phyloP scores from a whole-genome alignment of 2,113 vertebrate species.

The Nycticryphes semicollaris region DNA sequence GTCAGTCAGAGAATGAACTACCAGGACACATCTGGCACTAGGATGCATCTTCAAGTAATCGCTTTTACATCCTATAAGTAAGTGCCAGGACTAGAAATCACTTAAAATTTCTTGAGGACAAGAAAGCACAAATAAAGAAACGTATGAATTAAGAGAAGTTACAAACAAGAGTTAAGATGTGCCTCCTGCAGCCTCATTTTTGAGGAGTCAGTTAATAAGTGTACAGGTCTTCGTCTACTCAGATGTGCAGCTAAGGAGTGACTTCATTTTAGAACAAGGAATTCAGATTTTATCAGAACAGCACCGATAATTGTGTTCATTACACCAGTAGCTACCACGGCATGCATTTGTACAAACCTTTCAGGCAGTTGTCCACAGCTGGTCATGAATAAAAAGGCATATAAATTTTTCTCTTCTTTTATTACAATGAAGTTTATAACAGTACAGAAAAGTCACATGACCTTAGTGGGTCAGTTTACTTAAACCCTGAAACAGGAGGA shows the following conservation, averaged over 20 bases:
- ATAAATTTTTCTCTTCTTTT: conserved; percentile 93
- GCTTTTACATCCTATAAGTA: conserved; percentile 9
- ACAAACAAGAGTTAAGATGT: conserved; percentile 11
- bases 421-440: conserved; percentile 97
- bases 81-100: conserved; percentile 14
- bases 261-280: conserved; percentile 59
- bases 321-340: conserved; percentile 69
- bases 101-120: conserved; percentile 39
- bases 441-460: conserved; percentile 94
- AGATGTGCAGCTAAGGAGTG: conserved; percentile 65
- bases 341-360: conserved; percentile 91
- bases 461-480: conserved; percentile 82
- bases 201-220: conserved; percentile 67
- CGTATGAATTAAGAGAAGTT: neutral
- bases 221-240: conserved; percentile 72
- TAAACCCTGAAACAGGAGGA: conserved; percentile 88
- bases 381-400: conserved; percentile 91
- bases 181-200: conserved; percentile 40
- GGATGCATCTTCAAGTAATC: conserved; percentile 30
- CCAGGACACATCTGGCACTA: neutral
- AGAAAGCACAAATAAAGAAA: conserved; percentile 34
- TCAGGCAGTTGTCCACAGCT: conserved; percentile 85
- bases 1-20: neutral
- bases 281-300: conserved; percentile 69
- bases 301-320: conserved; percentile 64